Evolutionary conservation across 2,888 invertebrate genomes (phyloP).

Genomic region (Amaurobius ferox): DNA sequence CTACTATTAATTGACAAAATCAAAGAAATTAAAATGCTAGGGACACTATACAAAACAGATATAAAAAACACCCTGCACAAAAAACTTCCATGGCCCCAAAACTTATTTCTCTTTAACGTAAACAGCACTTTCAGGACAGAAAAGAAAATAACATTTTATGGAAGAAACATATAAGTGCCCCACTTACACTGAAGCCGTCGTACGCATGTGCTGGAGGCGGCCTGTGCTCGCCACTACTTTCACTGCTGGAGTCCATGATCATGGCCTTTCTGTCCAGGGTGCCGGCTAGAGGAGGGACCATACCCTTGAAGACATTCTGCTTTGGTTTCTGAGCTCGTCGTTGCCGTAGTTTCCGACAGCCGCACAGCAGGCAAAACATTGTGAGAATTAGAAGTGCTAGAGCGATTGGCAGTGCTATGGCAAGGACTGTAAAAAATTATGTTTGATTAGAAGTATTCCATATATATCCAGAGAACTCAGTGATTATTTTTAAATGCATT

Average conservation of each 20-base stretch:
- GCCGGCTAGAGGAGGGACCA: slow-evolving; percentile 73
- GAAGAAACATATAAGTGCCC: background rate
- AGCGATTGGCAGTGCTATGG: slow-evolving; percentile 73
- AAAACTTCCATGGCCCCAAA: too few species aligned
- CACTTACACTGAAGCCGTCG: slow-evolving; percentile 67
- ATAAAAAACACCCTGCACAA: too few species aligned
- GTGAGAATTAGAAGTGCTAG: slow-evolving; percentile 67
- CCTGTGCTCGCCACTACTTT: slow-evolving; percentile 78
- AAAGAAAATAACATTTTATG: too few species aligned
- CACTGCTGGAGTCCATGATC: slow-evolving; percentile 85
- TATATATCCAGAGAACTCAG: too few species aligned
- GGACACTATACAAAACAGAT: too few species aligned
- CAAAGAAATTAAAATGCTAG: too few species aligned
- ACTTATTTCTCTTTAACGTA: too few species aligned
- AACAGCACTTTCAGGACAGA: too few species aligned
- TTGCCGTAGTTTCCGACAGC: slow-evolving; percentile 62
- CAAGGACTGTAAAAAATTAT: slow-evolving; percentile 63
- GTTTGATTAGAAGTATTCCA: too few species aligned
- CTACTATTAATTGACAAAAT: too few species aligned
- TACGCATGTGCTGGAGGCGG: slow-evolving; percentile 70
- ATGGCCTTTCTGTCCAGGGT: slow-evolving; percentile 84
- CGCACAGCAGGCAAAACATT: slow-evolving; percentile 71
- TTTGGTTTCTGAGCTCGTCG: slow-evolving; percentile 69
- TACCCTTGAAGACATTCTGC: slow-evolving; percentile 67
- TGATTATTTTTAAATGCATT: too few species aligned